These are phyloP conservation scores for Machaerirhynchus nigripectus DNA, from an alignment of 2,113 vertebrate species.

Conservation along the genomic window DNA sequence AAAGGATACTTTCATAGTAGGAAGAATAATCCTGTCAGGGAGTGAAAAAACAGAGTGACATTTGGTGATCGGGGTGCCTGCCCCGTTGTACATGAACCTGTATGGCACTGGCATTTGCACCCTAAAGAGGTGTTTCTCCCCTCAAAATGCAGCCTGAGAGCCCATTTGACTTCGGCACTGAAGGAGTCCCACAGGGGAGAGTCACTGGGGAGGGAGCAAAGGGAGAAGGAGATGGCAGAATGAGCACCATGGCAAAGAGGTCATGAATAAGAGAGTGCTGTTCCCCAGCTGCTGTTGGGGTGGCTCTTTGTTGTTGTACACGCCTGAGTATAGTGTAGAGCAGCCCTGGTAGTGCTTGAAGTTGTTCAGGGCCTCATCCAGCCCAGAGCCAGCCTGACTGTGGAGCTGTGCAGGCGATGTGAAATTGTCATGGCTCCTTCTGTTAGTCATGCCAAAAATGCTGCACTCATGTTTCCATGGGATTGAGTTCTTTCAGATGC, in stretches of 20 bases:
- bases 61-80: neutral
- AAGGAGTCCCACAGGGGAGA: neutral
- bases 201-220: neutral
- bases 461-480: neutral
- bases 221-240: neutral
- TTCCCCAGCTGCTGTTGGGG: neutral
- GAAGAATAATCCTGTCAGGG: neutral
- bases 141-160: neutral
- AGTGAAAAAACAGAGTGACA: neutral
- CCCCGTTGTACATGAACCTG: neutral
- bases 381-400: neutral
- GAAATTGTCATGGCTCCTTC: neutral
- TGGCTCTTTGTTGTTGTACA: fast-evolving
- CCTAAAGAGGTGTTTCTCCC: fast-evolving
- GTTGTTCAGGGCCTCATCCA: neutral
- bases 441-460: neutral
- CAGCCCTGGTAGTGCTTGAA: neutral
- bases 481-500: neutral
- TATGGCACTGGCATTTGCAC: neutral
- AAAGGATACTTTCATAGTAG: neutral
- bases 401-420: neutral
- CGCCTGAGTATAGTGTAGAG: fast-evolving
- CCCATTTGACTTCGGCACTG: fast-evolving
- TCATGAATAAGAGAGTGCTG: neutral
- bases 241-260: neutral